These are phyloP conservation scores for Callipepla californica DNA, from an alignment of 2,113 vertebrate genomes.

Conservation along the genomic window DNA sequence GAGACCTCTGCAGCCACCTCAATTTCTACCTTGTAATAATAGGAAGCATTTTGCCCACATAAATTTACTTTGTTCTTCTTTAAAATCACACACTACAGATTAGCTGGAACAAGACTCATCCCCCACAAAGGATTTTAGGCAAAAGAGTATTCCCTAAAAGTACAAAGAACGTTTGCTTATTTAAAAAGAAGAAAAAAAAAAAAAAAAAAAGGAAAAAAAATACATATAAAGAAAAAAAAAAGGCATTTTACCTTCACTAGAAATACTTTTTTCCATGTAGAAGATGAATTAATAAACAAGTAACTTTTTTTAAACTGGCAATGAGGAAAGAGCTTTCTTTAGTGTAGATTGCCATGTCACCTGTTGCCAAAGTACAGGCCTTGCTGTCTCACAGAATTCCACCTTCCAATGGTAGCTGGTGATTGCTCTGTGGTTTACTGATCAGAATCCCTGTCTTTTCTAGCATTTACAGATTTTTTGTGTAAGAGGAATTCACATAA, in stretches of 20 bases:
- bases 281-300: neutral
- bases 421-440: slow-evolving; percentile 9
- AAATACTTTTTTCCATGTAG: neutral
- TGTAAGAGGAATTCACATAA: neutral
- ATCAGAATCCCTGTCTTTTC: neutral
- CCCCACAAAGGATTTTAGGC: neutral
- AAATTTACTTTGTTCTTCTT: neutral
- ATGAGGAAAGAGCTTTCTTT: neutral
- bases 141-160: neutral
- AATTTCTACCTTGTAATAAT: neutral
- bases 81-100: neutral
- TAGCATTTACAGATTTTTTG: neutral
- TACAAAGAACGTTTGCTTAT: neutral
- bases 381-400: neutral
- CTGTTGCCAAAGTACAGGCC: neutral
- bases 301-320: neutral
- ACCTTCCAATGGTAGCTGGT: neutral
- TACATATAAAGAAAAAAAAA: neutral
- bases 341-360: neutral
- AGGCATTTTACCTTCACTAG: neutral
- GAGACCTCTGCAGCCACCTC: neutral
- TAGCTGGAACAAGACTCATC: neutral
- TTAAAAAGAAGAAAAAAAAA: neutral
- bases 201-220: neutral
- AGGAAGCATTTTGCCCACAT: neutral